Base-by-base conservation (phyloP, 2,888 invertebrate genomes). In the Standfussiana lucernea region DNA sequence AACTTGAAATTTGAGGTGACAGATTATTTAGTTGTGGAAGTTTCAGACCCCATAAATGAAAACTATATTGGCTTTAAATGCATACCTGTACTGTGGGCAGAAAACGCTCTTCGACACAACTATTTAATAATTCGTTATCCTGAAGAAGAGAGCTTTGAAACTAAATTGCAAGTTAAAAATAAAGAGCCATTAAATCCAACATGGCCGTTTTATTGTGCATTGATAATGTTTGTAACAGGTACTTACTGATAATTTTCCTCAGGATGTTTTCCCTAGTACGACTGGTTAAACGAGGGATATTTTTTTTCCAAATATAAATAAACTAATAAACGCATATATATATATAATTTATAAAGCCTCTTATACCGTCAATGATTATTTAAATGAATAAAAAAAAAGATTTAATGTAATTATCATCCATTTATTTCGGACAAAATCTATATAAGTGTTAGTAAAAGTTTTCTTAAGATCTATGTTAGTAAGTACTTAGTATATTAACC, bases 51-150 rank as follows among this genome's bases (percentile, higher is more conserved):
- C 5, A 5, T 15, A 2, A 15, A 56, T 11, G 32, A 73, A 47
- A 74, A 45, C 24, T 18, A 28, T 45, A 59, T 59, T 13, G 75
- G 75, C 13, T 10, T 0, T 35, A 76, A 76, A 47, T 73, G 73
- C 28, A 74, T 76, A 45, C 75, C 75, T 13, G 28, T 65, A 47
- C 13, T 28, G 18, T 73, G 75, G 75, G 42, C 6, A 37, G 64
- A 73, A n/a, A 75, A 45, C 18, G 4, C 35, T 3, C 35, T 35
- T 24, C 0, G n/a, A 0, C 8, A 65, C n/a, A 59, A 76, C 45
- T 65, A 65, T 47, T 37, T 32, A 65, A 65, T 72, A 11, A 76
- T 73, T 45, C 76, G 65, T 28, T 76, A 76, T 53, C 76, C 76
- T 32, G 35, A 24, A 65, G 56, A 62, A 47, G 73, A 73, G 13